Conservation (phyloP, 1,140 invertebrate species). For the Heliconius melpomene region DNA sequence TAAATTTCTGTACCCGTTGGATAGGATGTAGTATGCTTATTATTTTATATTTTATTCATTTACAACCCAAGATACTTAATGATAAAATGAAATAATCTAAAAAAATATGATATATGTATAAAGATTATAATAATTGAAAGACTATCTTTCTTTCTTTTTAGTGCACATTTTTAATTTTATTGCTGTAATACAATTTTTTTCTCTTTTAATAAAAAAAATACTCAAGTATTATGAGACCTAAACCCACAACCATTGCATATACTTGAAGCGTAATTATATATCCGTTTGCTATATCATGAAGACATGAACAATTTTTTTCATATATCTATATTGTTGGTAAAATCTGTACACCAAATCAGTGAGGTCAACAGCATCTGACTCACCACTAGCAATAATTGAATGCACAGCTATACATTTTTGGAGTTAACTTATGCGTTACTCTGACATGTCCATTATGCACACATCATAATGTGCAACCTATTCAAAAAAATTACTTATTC, state of each 20-base stretch:
- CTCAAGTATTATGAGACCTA: no score
- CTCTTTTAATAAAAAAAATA: no score
- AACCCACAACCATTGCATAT: neutral
- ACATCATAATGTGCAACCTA: neutral
- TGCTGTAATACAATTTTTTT: no score
- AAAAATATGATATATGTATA: no score
- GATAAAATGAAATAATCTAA: no score
- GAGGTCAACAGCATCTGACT: conserved; percentile 20
- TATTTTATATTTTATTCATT: no score
- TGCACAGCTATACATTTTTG: conserved; percentile 4
- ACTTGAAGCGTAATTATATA: neutral
- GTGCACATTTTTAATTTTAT: no score
- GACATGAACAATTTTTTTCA: neutral
- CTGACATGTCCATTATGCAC: neutral
- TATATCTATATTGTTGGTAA: neutral
- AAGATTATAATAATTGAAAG: no score
- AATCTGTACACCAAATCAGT: conserved; percentile 12
- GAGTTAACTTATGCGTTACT: neutral
- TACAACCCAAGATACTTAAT: no score
- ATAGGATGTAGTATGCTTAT: no score
- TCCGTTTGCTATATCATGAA: neutral
- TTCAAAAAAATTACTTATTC: neutral
- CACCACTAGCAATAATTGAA: conserved; percentile 18
- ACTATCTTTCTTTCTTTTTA: no score
- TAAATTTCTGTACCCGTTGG: no score